Evolutionary conservation across 2,888 invertebrate genomes (phyloP).

Genomic region (Erannis defoliaria): DNA sequence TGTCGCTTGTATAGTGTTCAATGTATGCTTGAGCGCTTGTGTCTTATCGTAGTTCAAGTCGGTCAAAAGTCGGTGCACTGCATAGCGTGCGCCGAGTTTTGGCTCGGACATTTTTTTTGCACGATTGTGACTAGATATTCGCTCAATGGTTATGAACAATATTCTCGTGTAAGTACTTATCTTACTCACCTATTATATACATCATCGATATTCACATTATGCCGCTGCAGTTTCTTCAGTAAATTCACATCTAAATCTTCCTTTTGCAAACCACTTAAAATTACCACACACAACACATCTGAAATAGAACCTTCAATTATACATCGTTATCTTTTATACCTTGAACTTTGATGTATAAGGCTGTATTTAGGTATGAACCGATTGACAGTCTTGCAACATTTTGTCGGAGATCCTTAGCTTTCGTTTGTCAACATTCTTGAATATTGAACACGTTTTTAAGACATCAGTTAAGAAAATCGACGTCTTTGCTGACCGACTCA

Average conservation of each 20-base stretch:
- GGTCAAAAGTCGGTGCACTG: no score
- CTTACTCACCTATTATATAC: conserved; percentile 71
- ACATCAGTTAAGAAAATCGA: not conserved
- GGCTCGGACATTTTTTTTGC: no score
- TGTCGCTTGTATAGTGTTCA: no score
- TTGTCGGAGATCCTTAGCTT: not conserved
- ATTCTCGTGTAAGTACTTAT: no score
- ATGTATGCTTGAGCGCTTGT: no score
- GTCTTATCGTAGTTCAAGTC: no score
- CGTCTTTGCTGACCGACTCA: not conserved
- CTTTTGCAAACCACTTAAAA: conserved; percentile 76
- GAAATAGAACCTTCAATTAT: conserved; percentile 52
- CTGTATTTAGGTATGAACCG: not conserved
- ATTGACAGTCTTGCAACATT: not conserved
- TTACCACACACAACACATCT: conserved; percentile 78
- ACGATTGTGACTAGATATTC: no score
- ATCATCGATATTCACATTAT: conserved; percentile 72
- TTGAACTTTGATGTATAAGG: not conserved
- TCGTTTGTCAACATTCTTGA: not conserved
- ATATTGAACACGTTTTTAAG: not conserved
- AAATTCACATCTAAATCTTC: conserved; percentile 71
- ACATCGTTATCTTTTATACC: conserved; percentile 19
- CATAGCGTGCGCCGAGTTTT: no score
- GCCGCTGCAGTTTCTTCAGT: conserved; percentile 67
- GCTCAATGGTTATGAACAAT: no score